A percentile compares a stretch with the other conserved stretches of the same genome.
These are phyloP conservation scores for Trichoplusia ni DNA, from an alignment of 1,140 invertebrate genomes.

Conservation along the genomic window DNA sequence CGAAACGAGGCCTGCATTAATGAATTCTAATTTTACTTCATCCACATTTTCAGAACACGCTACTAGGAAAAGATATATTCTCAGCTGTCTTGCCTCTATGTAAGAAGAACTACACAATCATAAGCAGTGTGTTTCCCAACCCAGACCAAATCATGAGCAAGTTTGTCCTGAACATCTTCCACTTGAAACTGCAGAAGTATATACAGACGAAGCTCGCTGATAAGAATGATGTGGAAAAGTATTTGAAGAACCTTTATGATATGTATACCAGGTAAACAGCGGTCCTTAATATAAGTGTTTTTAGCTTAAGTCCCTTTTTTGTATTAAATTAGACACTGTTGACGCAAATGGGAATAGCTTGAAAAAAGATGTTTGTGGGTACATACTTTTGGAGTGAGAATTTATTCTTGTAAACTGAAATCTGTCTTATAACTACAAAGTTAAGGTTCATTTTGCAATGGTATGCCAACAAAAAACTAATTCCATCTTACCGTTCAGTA, in stretches of 20 bases:
- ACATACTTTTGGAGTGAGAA: too few species aligned
- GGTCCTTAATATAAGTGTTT: not conserved
- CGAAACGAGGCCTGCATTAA: too few species aligned
- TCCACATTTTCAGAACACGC: conserved; percentile 79
- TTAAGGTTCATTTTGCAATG: too few species aligned
- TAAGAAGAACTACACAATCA: conserved; percentile 93
- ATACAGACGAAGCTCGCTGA: conserved; percentile 90
- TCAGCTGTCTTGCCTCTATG: conserved; percentile 95
- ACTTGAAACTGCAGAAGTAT: conserved; percentile 94
- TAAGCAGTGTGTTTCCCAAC: conserved; percentile 97
- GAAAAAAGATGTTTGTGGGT: too few species aligned
- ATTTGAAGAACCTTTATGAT: conserved; percentile 93
- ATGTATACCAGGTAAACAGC: conserved; percentile 89
- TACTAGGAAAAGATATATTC: conserved; percentile 93
- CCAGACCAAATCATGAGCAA: conserved; percentile 99
- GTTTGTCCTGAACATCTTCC: conserved; percentile 98
- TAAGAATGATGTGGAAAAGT: conserved; percentile 91
- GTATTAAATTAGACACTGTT: not conserved
- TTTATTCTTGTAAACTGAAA: too few species aligned
- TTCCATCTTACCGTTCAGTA: too few species aligned
- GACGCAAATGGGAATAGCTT: too few species aligned
- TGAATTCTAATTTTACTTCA: too few species aligned
- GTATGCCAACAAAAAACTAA: too few species aligned
- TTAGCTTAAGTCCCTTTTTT: not conserved
- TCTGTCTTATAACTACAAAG: too few species aligned